Percentiles rank a stretch among this genome's conserved stretches.
Conservation (phyloP, 2,888 invertebrate species). For the Taenaris catops region DNA sequence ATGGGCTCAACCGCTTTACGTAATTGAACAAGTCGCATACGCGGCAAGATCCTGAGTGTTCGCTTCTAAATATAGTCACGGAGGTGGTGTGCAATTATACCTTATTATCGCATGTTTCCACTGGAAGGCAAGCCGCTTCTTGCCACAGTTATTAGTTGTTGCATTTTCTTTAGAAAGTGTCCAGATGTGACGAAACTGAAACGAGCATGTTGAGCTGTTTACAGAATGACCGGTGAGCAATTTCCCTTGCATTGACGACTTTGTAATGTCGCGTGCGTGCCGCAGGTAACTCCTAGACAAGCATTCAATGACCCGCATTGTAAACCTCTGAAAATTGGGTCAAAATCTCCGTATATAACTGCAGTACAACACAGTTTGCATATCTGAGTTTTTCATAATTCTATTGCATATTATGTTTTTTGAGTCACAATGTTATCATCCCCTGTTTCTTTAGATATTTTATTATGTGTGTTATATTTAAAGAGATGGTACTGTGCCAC, state of each 20-base stretch:
- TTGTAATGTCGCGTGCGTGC: conserved; percentile 68
- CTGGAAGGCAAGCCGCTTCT: conserved; percentile 62
- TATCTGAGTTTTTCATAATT: background rate
- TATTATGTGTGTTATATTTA: conserved; percentile 6
- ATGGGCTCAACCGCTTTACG: conserved; percentile 79
- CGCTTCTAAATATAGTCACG: conserved; percentile 76
- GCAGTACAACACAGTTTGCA: background rate
- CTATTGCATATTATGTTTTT: too few species aligned
- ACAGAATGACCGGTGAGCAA: conserved; percentile 51
- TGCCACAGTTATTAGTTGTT: conserved; percentile 51
- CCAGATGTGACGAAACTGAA: conserved; percentile 71
- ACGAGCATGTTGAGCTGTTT: conserved; percentile 54
- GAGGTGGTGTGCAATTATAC: conserved; percentile 72
- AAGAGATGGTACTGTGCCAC: conserved; percentile 31
- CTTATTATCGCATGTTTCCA: conserved; percentile 77
- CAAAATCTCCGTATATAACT: conserved; percentile 10
- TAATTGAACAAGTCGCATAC: conserved; percentile 76
- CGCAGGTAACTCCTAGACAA: conserved; percentile 36
- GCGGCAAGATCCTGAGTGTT: conserved; percentile 70
- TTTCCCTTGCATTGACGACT: conserved; percentile 52
- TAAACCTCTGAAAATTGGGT: conserved; percentile 20
- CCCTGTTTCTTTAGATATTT: conserved; percentile 3
- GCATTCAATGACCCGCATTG: conserved; percentile 18
- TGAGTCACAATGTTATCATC: background rate
- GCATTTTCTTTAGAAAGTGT: conserved; percentile 76